Conservation (phyloP, 1,140 invertebrate genomes). For the Meteorus sp. region DNA sequence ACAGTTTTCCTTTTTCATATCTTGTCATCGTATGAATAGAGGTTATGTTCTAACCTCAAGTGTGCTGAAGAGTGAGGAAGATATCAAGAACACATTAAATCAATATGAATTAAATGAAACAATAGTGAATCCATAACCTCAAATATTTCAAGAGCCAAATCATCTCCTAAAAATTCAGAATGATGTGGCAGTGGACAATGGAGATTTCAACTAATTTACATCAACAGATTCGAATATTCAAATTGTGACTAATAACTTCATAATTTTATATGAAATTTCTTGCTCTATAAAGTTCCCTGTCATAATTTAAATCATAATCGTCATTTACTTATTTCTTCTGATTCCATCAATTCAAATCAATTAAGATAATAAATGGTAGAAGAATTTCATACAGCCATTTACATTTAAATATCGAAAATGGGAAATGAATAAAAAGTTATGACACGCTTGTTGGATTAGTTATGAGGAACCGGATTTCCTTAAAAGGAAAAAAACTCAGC, state of each 20-base stretch:
- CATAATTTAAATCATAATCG: too few relatives aligned
- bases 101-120: slow-evolving; percentile 7
- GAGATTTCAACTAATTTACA: slow-evolving; percentile 4
- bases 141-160: neutral
- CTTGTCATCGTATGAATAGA: neutral
- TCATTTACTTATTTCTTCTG: neutral
- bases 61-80: too few relatives aligned
- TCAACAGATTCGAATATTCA: neutral
- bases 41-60: too few relatives aligned
- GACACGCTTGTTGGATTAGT: too few relatives aligned
- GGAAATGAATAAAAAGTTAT: too few relatives aligned
- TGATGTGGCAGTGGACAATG: slow-evolving; percentile 1
- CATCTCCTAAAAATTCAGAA: too few relatives aligned
- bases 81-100: too few relatives aligned
- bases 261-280: too few relatives aligned
- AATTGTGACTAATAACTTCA: too few relatives aligned
- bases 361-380: neutral
- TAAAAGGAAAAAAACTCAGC: slow-evolving; percentile 48
- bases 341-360: neutral
- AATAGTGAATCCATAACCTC: slow-evolving; percentile 2
- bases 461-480: slow-evolving; percentile 51
- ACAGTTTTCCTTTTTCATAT: neutral
- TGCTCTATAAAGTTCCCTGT: too few relatives aligned
- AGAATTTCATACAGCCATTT: neutral
- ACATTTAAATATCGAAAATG: neutral